Percentiles rank a stretch among this genome's conserved stretches.
Evolutionary conservation across 2,797 vertebrate genomes (phyloP).

Genomic region (Loriculus beryllinus): DNA sequence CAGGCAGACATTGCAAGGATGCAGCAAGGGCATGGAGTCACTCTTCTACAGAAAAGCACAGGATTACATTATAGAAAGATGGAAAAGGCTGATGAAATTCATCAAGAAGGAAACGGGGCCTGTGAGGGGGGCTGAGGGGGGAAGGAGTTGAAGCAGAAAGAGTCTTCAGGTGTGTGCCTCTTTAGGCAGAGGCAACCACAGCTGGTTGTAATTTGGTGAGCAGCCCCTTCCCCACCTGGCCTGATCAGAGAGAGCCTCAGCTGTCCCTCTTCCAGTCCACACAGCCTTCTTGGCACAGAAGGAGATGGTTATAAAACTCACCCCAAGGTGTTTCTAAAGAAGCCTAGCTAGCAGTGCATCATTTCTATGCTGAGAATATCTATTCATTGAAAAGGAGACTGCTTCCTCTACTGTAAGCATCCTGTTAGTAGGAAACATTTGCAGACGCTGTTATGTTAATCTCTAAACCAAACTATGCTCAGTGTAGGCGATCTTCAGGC

Average conservation of each 20-base stretch:
- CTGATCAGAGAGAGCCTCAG: neutral
- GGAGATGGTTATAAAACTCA: neutral
- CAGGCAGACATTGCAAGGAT: neutral
- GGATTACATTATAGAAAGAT: rapidly evolving
- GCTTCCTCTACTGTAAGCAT: neutral
- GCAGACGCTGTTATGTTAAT: neutral
- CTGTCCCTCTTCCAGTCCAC: neutral
- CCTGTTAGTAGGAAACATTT: neutral
- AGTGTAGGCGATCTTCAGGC: neutral
- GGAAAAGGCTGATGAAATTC: neutral
- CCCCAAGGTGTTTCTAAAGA: neutral
- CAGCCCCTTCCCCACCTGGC: neutral
- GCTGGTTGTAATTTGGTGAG: neutral
- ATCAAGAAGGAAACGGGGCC: neutral
- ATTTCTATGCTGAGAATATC: neutral
- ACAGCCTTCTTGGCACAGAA: neutral
- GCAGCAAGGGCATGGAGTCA: neutral
- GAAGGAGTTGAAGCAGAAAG: neutral
- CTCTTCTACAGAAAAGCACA: rapidly evolving
- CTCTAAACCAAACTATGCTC: neutral
- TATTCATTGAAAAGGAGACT: neutral
- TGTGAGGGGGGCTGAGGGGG: rapidly evolving
- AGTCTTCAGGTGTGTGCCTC: neutral
- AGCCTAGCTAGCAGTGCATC: neutral
- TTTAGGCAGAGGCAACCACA: neutral